These are phyloP conservation scores for Amiota mariae DNA, from an alignment of 2,888 invertebrate genomes.

Conservation along the genomic window DNA sequence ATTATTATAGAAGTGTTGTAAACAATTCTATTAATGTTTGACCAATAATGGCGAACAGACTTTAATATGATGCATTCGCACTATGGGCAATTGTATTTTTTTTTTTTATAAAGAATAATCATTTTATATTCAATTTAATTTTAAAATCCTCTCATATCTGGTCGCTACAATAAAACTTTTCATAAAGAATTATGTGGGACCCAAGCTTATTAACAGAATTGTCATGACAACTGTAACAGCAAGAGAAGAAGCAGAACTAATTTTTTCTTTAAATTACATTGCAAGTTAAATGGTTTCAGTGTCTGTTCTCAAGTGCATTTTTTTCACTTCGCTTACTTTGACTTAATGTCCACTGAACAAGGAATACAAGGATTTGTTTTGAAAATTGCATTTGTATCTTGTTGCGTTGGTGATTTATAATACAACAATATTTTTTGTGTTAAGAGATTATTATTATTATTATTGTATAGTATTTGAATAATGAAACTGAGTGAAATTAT, in stretches of 20 bases:
- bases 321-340: neutral
- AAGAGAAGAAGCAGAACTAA: neutral
- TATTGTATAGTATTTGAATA: no score
- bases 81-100: neutral
- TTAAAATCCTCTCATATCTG: no score
- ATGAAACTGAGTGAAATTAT: no score
- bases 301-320: neutral
- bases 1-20: no score
- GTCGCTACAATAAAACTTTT: neutral
- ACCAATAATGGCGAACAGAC: neutral
- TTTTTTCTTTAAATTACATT: slow-evolving; percentile 2
- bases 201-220: slow-evolving; percentile 11
- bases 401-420: no score
- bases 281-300: neutral
- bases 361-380: neutral
- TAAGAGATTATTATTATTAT: no score
- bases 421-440: no score
- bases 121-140: no score
- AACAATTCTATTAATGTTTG: neutral
- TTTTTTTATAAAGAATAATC: neutral
- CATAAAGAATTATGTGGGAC: neutral
- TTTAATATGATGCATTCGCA: neutral
- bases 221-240: neutral
- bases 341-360: neutral
- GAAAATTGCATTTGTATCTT: no score